Percentiles rank a stretch among this genome's conserved stretches.
Conservation (phyloP, 2,113 vertebrate genomes). For the Mystacornis crossleyi region DNA sequence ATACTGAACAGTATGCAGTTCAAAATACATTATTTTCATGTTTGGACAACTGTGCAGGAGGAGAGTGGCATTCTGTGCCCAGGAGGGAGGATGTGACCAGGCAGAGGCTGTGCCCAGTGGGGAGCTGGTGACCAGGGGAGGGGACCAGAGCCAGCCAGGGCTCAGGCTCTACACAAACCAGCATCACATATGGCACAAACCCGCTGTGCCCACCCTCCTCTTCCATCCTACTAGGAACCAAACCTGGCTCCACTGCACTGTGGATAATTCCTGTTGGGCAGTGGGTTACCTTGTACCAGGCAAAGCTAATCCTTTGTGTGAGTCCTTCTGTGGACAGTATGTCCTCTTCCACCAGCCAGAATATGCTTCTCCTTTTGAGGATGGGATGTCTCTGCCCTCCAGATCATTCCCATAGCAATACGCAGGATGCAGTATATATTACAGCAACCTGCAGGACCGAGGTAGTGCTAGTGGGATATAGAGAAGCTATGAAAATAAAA, state of each 20-base stretch:
- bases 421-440: neutral
- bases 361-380: neutral
- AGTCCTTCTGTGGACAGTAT: neutral
- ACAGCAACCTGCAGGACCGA: neutral
- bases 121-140: neutral
- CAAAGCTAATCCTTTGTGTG: neutral
- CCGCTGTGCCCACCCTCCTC: neutral
- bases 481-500: neutral
- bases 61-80: neutral
- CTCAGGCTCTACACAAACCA: neutral
- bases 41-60: neutral
- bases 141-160: neutral
- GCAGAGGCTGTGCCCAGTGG: neutral
- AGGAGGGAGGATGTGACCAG: neutral
- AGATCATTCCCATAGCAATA: neutral
- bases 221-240: neutral
- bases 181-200: neutral
- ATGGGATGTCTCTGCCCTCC: neutral
- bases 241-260: neutral
- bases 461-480: neutral
- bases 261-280: neutral
- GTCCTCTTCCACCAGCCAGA: neutral
- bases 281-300: neutral
- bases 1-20: neutral
- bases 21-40: neutral